Evolutionary conservation across 2,113 vertebrate genomes (phyloP).

Genomic region (Trachemys scripta): DNA sequence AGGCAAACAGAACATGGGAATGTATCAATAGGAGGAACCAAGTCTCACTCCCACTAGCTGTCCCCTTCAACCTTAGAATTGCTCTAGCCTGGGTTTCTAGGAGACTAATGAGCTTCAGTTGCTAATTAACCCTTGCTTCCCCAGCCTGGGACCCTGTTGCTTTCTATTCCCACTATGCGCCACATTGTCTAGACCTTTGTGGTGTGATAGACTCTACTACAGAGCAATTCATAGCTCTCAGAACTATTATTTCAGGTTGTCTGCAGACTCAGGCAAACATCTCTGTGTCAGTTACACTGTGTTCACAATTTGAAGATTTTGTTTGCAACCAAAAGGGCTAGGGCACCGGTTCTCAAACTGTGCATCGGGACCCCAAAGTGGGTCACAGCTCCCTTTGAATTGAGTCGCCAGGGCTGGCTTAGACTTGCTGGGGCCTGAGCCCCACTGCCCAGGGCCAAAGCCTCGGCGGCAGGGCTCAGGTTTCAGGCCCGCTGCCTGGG

Average conservation of each 20-base stretch:
- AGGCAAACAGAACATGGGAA: not conserved
- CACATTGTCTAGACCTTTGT: not conserved
- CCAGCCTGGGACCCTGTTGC: not conserved
- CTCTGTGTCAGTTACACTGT: not conserved
- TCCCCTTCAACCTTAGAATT: not conserved
- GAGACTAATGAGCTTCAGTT: not conserved
- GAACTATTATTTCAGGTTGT: not conserved
- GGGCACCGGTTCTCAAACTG: too few species aligned
- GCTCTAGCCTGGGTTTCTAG: not conserved
- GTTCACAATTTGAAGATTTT: not conserved
- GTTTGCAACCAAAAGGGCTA: not conserved
- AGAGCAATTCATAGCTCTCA: not conserved
- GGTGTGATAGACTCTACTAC: not conserved
- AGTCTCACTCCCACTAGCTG: not conserved
- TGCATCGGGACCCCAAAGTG: too few species aligned
- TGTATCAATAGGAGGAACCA: not conserved
- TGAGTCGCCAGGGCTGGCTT: too few species aligned
- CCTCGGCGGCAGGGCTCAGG: too few species aligned
- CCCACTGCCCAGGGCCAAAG: too few species aligned
- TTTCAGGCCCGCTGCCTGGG: too few species aligned
- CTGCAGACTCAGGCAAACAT: not conserved
- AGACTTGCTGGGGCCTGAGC: too few species aligned
- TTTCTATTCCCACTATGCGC: not conserved
- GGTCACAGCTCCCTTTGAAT: too few species aligned
- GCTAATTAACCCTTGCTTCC: not conserved